Conservation (phyloP, 2,113 vertebrate species). For the Varanus salvator region DNA sequence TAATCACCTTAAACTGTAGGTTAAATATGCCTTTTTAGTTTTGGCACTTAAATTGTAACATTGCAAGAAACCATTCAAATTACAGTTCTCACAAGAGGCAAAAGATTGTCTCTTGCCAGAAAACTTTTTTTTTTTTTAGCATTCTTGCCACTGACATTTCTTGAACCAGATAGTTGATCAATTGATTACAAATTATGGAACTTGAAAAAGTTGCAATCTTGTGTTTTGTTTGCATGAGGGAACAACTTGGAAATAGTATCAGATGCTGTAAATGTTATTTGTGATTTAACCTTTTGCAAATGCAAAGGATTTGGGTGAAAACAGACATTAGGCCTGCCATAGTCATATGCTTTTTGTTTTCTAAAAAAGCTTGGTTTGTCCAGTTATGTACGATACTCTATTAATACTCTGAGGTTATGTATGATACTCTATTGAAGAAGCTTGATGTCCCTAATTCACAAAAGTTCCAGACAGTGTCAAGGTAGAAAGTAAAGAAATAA, state of each 20-base stretch:
- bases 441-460: background rate
- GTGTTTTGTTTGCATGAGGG: background rate
- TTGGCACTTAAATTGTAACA: background rate
- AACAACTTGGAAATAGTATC: conserved; percentile 5
- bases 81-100: conserved; percentile 7
- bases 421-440: background rate
- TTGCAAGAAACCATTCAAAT: background rate
- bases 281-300: background rate
- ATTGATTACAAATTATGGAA: background rate
- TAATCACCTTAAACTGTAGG: conserved; percentile 24
- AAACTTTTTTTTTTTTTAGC: no score
- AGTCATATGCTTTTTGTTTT: background rate
- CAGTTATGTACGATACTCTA: background rate
- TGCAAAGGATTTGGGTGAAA: background rate
- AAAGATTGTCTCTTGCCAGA: no score
- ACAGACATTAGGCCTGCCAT: background rate
- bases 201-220: background rate
- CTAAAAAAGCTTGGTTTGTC: background rate
- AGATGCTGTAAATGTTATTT: background rate
- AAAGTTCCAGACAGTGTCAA: background rate
- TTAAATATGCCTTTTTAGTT: background rate
- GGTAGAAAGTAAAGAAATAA: background rate
- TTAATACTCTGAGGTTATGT: background rate
- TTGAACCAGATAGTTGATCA: background rate
- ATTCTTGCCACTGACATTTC: background rate